Evolutionary conservation across 2,888 invertebrate genomes (phyloP).

Genomic region (Axea sp.): DNA sequence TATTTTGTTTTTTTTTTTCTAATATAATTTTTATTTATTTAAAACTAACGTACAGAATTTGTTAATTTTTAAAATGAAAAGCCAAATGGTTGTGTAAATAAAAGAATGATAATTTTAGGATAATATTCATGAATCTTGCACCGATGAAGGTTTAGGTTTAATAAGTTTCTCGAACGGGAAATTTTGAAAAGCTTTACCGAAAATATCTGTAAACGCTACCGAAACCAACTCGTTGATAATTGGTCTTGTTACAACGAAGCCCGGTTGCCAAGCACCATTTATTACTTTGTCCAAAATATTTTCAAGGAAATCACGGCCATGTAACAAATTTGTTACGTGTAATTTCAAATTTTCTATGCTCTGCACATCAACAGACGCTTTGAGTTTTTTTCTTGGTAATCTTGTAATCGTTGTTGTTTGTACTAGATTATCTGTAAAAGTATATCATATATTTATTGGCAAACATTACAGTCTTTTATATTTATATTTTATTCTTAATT

Average conservation of each 20-base stretch:
- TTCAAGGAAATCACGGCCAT: conserved; percentile 85
- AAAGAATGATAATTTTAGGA: too few species aligned
- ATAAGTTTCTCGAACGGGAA: conserved; percentile 87
- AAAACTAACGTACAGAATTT: too few species aligned
- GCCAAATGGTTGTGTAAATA: too few species aligned
- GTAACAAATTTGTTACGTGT: conserved; percentile 87
- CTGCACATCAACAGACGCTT: conserved; percentile 86
- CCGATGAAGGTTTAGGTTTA: conserved; percentile 67
- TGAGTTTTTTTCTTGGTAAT: conserved; percentile 80
- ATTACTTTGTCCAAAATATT: conserved; percentile 87
- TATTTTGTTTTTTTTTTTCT: too few species aligned
- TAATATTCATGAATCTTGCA: conserved; percentile 9
- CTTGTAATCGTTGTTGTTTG: conserved; percentile 85
- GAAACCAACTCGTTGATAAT: conserved; percentile 91
- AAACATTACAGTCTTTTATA: too few species aligned
- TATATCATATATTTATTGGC: conserved; percentile 1
- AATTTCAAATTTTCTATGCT: conserved; percentile 88
- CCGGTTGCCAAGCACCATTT: conserved; percentile 90
- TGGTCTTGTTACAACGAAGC: conserved; percentile 87
- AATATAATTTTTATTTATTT: too few species aligned
- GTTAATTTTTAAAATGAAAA: too few species aligned
- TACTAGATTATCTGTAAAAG: conserved; percentile 77
- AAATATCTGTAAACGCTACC: conserved; percentile 90
- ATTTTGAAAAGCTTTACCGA: conserved; percentile 86
- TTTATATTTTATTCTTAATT: too few species aligned